phyloP scores from a whole-genome alignment of 1,140 invertebrate genomes.

The Nasonia giraulti region DNA sequence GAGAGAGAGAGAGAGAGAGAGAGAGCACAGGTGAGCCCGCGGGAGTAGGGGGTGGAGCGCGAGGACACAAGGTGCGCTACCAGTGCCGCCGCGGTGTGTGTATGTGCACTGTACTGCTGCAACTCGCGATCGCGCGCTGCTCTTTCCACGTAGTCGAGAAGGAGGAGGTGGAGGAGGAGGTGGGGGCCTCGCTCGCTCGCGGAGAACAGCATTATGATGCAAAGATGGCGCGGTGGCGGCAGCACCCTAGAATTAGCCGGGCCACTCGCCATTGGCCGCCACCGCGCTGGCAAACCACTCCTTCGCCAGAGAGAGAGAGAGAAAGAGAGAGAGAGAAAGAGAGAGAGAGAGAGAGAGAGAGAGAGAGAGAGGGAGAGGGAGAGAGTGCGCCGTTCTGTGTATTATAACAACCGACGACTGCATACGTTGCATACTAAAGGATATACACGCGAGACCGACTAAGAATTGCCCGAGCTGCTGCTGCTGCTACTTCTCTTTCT shows the following conservation, averaged over 20 bases:
- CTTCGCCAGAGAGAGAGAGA: constrained; percentile 59
- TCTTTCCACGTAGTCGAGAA: constrained; percentile 40
- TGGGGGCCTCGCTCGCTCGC: constrained; percentile 49
- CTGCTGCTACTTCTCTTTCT: constrained; percentile 38
- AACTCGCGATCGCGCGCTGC: constrained; percentile 2
- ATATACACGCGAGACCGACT: constrained; percentile 68
- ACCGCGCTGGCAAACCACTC: constrained; percentile 70
- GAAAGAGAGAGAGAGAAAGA: too few species aligned
- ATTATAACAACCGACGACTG: constrained; percentile 71
- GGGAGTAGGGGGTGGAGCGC: constrained; percentile 54
- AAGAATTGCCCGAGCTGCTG: constrained; percentile 64
- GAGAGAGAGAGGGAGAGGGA: neutral
- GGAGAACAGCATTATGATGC: constrained; percentile 73
- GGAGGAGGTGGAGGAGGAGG: neutral
- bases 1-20: neutral
- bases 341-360: neutral
- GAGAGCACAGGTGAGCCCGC: constrained; percentile 54
- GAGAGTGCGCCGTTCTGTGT: neutral
- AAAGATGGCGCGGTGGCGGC: constrained; percentile 72
- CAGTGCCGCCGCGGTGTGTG: neutral
- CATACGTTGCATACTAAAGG: constrained; percentile 74
- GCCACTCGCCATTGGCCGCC: constrained; percentile 74
- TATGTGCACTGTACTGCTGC: neutral
- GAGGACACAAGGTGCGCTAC: constrained; percentile 33
- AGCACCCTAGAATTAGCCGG: constrained; percentile 74